Evolutionary conservation across 2,797 vertebrate species (phyloP), one percentile per base, ranked within the genome.

Genomic region (Aeoliscus strigatus): DNA sequence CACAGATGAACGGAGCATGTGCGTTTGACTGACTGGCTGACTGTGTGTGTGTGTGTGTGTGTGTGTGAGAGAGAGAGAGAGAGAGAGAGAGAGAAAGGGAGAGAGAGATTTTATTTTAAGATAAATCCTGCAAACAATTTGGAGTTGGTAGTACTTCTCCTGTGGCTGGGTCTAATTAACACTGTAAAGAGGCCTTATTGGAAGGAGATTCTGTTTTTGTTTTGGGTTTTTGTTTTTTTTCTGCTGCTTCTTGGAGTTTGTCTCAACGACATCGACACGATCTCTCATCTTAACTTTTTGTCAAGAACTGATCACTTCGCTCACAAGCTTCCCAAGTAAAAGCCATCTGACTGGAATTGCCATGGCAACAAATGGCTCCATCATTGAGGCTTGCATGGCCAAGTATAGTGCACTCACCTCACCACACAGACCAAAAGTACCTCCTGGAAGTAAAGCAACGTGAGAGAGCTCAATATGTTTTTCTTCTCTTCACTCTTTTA

Each of bases 121-220:
- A 90, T 88, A 86, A 66, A 57, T 62, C 78, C 84, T 82, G 86
- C 86, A 77, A 93, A 86, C 91, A 91, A 83, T 94, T 93, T 90
- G 76, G 65, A 77, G 88, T 86, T 91, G 87, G 90, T 88, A 79
- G 73, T 67, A 67, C 86, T 85, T 79, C 83, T 87, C 56, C 64
- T 49, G 75, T 60, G 83, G 81, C 89, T 90, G 91, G 84, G 88
- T 93, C 84, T 88, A 90, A 94, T 94, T 94, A 94, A 83, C 85
- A 68, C 71, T 3, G 35, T 60, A 86, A 82, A 85, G 77, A 87
- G 83, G 75, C 73, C 65, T 60, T 75, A 71, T 88, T 75, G 61
- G 82, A 55, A 69, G 62, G 71, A 21, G n/a, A n/a, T n/a, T n/a
- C n/a, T n/a, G n/a, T n/a, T n/a, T n/a, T n/a, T n/a, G n/a, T n/a